phyloP scores from a whole-genome alignment of 1,140 invertebrate species.

The Cephus cinctus region DNA sequence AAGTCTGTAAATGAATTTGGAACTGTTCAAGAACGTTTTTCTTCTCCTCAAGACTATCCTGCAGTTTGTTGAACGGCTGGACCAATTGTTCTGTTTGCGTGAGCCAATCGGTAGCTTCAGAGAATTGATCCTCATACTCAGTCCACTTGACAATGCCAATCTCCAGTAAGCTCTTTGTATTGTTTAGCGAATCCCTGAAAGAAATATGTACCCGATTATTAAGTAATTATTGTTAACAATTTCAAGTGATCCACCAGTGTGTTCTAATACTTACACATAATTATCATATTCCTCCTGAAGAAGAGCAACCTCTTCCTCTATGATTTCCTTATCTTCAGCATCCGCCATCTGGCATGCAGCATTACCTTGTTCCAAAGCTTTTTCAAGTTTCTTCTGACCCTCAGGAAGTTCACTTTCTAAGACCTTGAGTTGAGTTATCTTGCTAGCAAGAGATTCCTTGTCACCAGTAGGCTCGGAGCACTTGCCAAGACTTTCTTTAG shows the following conservation, averaged over 20 bases:
- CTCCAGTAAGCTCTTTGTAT: constrained; percentile 82
- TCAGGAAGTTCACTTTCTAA: constrained; percentile 78
- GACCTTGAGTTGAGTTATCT: constrained; percentile 82
- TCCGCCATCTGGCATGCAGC: constrained; percentile 79
- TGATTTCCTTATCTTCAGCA: constrained; percentile 84
- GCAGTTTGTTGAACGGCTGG: constrained; percentile 87
- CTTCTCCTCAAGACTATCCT: constrained; percentile 87
- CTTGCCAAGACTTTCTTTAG: constrained; percentile 87
- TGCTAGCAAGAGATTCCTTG: constrained; percentile 82
- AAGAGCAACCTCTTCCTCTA: constrained; percentile 86
- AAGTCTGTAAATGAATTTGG: constrained; percentile 83
- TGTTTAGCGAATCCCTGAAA: constrained; percentile 69
- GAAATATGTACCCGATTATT: no score
- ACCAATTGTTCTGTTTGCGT: constrained; percentile 83
- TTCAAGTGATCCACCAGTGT: no score
- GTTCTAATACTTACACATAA: constrained; percentile 68
- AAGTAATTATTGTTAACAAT: no score
- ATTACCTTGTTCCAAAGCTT: constrained; percentile 78
- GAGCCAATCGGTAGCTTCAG: constrained; percentile 85
- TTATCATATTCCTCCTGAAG: constrained; percentile 86
- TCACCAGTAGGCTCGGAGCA: constrained; percentile 93
- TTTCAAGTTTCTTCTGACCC: constrained; percentile 79
- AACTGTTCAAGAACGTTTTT: constrained; percentile 86
- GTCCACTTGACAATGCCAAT: constrained; percentile 92
- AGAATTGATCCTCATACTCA: constrained; percentile 92